Evolutionary conservation across 2,797 vertebrate species (phyloP).

Genomic region (Fundulus diaphanus): DNA sequence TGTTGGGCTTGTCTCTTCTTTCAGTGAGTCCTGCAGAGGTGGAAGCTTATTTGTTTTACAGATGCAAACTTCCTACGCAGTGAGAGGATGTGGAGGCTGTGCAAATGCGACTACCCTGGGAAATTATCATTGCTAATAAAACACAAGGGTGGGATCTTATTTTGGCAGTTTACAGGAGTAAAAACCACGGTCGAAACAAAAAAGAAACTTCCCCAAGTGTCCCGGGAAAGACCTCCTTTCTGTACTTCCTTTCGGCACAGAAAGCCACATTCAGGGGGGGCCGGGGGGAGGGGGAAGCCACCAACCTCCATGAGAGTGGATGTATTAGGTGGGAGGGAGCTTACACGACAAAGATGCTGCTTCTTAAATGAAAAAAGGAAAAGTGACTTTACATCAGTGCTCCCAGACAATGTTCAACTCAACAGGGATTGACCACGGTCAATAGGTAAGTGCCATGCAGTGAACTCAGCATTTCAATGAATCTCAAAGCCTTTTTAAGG

Average conservation of each 20-base stretch:
- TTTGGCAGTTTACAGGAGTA: constrained; percentile 36
- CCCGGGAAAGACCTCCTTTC: constrained; percentile 24
- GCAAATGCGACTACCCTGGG: constrained; percentile 21
- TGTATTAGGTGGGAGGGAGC: constrained; percentile 38
- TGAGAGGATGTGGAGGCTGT: constrained; percentile 50
- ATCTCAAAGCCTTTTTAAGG: constrained; percentile 38
- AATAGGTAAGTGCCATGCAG: constrained; percentile 53
- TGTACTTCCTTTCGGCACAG: constrained; percentile 19
- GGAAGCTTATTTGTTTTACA: constrained; percentile 44
- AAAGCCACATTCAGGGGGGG: constrained; percentile 38
- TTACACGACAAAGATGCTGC: constrained; percentile 56
- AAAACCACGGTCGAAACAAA: constrained; percentile 27
- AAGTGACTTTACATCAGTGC: constrained; percentile 61
- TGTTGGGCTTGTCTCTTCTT: constrained; percentile 52
- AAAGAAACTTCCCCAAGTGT: constrained; percentile 24
- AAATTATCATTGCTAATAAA: constrained; percentile 55
- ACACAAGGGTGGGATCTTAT: constrained; percentile 44
- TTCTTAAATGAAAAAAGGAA: constrained; percentile 40
- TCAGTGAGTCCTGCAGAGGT: constrained; percentile 16
- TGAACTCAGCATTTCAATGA: constrained; percentile 75
- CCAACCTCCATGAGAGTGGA: constrained; percentile 48
- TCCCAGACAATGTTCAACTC: constrained; percentile 63
- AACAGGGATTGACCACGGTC: constrained; percentile 48
- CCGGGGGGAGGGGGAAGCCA: no score
- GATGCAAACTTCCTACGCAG: constrained; percentile 66